These are phyloP conservation scores for Nephila pilipes DNA, from an alignment of 1,140 invertebrate genomes.

Conservation along the genomic window DNA sequence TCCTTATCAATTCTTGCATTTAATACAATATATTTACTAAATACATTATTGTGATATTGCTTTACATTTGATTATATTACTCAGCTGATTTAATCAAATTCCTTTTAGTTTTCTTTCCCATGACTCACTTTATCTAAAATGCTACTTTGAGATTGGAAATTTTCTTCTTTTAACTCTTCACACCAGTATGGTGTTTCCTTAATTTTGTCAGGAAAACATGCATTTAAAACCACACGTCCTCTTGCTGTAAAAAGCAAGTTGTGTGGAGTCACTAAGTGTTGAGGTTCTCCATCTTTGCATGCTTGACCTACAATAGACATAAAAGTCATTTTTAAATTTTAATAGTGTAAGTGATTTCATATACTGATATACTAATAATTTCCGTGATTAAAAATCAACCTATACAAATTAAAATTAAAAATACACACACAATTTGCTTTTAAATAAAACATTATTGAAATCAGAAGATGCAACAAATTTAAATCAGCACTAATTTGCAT, in stretches of 20 bases:
- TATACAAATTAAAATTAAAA: too few species aligned
- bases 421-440: too few species aligned
- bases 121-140: constrained; percentile 59
- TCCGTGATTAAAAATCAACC: neutral
- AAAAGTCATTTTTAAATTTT: neutral
- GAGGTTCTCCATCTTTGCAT: constrained; percentile 66
- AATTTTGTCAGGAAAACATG: constrained; percentile 25
- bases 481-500: too few species aligned
- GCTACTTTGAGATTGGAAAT: neutral
- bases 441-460: too few species aligned
- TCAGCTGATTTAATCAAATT: neutral
- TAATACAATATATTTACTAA: too few species aligned
- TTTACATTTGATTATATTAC: too few species aligned
- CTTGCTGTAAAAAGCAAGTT: constrained; percentile 59
- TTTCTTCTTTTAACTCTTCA: constrained; percentile 43
- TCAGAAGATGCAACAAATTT: too few species aligned
- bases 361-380: neutral
- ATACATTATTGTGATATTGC: too few species aligned
- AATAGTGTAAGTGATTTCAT: neutral
- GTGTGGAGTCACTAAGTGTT: constrained; percentile 64
- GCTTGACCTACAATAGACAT: constrained; percentile 56
- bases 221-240: constrained; percentile 56
- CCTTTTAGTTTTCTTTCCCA: neutral
- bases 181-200: constrained; percentile 45
- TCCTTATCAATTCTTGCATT: too few species aligned